Evolutionary conservation across 1,140 invertebrate species (phyloP).

Genomic region (Pygmarrhopalites habei): DNA sequence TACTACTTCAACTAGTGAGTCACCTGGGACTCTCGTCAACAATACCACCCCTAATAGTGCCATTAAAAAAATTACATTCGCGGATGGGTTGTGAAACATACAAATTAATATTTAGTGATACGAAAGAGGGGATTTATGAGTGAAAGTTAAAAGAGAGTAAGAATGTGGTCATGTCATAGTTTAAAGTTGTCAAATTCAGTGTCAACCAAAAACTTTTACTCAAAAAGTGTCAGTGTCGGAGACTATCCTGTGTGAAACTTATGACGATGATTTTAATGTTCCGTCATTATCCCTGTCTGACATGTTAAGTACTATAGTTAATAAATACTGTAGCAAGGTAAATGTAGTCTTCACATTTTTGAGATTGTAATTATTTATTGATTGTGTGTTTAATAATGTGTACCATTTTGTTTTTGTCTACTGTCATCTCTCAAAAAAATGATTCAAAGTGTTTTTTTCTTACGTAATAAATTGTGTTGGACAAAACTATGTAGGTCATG

Average conservation of each 20-base stretch:
- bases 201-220: neutral
- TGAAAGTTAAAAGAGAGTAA: neutral
- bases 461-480: too few species aligned
- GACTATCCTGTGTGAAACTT: neutral
- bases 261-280: neutral
- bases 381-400: too few species aligned
- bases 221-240: neutral
- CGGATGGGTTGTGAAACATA: conserved; percentile 36
- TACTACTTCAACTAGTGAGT: too few species aligned
- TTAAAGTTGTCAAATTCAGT: neutral
- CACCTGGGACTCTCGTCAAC: neutral
- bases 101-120: neutral
- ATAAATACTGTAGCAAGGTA: too few species aligned
- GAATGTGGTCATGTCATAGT: neutral
- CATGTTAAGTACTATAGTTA: too few species aligned
- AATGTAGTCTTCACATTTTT: too few species aligned
- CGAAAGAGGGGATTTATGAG: neutral
- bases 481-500: too few species aligned
- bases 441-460: too few species aligned
- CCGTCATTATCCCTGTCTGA: neutral
- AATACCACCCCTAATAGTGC: neutral
- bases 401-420: too few species aligned
- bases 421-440: too few species aligned
- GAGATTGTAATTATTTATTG: too few species aligned
- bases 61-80: conserved; percentile 24